Evolutionary conservation across 2,888 invertebrate genomes (phyloP).

Genomic region (Morpho achilles): DNA sequence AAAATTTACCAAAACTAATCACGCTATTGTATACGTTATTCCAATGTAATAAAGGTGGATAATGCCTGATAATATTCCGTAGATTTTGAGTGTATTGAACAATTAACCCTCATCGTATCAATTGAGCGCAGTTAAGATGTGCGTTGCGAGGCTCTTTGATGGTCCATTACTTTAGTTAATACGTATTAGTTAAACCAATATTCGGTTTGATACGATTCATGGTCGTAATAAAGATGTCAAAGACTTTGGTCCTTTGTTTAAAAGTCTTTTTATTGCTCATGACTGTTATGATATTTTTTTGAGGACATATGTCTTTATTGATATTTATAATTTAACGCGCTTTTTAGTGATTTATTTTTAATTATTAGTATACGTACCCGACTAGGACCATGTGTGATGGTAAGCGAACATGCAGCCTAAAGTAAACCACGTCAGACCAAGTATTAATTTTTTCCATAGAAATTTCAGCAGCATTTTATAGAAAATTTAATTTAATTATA

Average conservation of each 20-base stretch:
- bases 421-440: too few species aligned
- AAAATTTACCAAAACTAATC: constrained; percentile 1
- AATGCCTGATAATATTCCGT: not conserved
- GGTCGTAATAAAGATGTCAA: constrained; percentile 9
- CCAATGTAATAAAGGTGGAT: constrained; percentile 12
- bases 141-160: constrained; percentile 47
- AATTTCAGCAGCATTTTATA: too few species aligned
- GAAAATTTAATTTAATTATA: too few species aligned
- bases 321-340: too few species aligned
- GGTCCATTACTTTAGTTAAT: constrained; percentile 45
- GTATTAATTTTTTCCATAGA: too few species aligned
- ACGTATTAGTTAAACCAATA: constrained; percentile 32
- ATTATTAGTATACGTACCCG: too few species aligned
- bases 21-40: constrained; percentile 10
- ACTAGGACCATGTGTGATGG: too few species aligned
- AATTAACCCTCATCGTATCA: constrained; percentile 57
- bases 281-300: too few species aligned
- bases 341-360: too few species aligned
- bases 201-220: constrained; percentile 11
- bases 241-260: not conserved
- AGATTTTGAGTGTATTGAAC: constrained; percentile 33
- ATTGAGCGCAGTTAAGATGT: constrained; percentile 51
- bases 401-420: too few species aligned
- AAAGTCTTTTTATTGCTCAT: too few species aligned
- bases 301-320: too few species aligned